Conservation (phyloP, 2,888 invertebrate species). For the Oasisia sp. region DNA sequence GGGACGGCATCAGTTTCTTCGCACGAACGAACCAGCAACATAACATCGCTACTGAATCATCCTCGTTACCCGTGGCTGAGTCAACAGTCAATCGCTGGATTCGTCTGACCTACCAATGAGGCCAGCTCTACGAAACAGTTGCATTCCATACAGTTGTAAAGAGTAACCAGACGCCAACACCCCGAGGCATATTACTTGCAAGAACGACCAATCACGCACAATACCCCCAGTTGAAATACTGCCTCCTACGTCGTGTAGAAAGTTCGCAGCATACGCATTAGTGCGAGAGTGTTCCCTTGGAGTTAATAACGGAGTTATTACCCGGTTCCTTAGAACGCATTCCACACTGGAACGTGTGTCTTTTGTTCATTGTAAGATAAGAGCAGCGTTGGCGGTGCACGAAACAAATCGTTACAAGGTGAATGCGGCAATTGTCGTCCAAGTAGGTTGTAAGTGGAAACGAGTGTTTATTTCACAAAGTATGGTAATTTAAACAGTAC, state of each 20-base stretch:
- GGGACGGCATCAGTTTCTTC: too few species aligned
- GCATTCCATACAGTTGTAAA: not conserved
- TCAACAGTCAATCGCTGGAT: not conserved
- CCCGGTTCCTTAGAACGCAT: not conserved
- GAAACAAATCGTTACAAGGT: not conserved
- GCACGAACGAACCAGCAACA: too few species aligned
- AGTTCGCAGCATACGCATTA: not conserved
- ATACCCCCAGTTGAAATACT: not conserved
- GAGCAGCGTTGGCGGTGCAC: not conserved
- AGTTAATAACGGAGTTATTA: not conserved
- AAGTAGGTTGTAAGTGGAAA: not conserved
- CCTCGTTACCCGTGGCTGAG: not conserved
- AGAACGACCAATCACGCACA: not conserved
- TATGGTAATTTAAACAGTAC: too few species aligned
- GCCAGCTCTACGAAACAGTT: not conserved
- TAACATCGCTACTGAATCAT: too few species aligned
- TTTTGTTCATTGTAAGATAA: not conserved
- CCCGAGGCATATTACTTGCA: not conserved
- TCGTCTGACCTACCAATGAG: not conserved
- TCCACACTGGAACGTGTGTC: not conserved
- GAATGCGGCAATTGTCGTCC: not conserved
- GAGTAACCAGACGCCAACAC: not conserved
- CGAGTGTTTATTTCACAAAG: not conserved
- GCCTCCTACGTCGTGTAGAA: not conserved
- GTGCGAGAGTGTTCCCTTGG: not conserved